These are phyloP conservation scores for Piezodorus guildinii DNA, from an alignment of 1,140 invertebrate species.

Conservation along the genomic window DNA sequence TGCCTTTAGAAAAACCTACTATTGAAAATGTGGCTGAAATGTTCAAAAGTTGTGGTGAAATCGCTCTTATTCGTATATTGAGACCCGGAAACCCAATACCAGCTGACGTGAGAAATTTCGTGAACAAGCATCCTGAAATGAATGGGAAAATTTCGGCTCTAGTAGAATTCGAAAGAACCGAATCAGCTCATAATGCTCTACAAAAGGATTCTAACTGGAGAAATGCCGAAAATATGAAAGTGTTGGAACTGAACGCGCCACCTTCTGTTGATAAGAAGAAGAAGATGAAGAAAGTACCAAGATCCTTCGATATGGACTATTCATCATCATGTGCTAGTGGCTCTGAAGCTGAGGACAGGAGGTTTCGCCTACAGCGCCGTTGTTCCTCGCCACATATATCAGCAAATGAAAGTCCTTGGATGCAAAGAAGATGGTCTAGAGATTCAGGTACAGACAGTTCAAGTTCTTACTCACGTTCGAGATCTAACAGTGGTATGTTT, in stretches of 20 bases:
- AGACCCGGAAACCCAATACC: slow-evolving; percentile 76
- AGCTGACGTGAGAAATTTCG: slow-evolving; percentile 75
- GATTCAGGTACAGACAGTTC: slow-evolving; percentile 43
- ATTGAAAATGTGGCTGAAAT: slow-evolving; percentile 80
- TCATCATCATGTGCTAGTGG: slow-evolving; percentile 52
- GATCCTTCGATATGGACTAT: slow-evolving; percentile 31
- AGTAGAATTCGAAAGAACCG: slow-evolving; percentile 79
- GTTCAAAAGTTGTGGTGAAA: slow-evolving; percentile 76
- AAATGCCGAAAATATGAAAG: slow-evolving; percentile 25
- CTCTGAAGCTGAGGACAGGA: slow-evolving; percentile 50
- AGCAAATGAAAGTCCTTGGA: slow-evolving; percentile 42
- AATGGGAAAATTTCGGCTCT: slow-evolving; percentile 72
- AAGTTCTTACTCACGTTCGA: slow-evolving; percentile 45
- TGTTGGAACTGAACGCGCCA: slow-evolving; percentile 34
- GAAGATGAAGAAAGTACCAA: slow-evolving; percentile 32
- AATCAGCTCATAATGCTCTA: slow-evolving; percentile 67
- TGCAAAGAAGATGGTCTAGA: slow-evolving; percentile 43
- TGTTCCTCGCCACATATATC: slow-evolving; percentile 43
- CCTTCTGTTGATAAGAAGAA: slow-evolving; percentile 34
- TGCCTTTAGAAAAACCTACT: slow-evolving; percentile 70
- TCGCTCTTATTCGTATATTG: slow-evolving; percentile 72
- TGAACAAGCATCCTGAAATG: slow-evolving; percentile 80
- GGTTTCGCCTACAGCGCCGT: slow-evolving; percentile 37
- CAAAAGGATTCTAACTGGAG: slow-evolving; percentile 44
- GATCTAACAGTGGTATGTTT: slow-evolving; percentile 39